Evolutionary conservation across 2,888 invertebrate genomes (phyloP).

Genomic region (Tineola bisselliella): DNA sequence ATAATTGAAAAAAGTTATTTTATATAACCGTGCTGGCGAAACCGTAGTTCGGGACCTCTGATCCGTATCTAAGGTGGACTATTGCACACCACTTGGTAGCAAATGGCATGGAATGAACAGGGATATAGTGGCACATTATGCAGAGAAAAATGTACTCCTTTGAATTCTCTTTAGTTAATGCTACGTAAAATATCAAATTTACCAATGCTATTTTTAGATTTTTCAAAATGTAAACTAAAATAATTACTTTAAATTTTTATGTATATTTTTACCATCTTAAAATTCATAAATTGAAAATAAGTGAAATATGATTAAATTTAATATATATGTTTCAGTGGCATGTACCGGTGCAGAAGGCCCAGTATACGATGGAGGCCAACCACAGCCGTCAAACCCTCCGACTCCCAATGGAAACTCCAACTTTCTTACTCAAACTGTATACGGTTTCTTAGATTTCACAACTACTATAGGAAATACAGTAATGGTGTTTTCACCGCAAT

Average conservation of each 20-base stretch:
- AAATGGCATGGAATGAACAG: conserved; percentile 56
- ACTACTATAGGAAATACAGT: conserved; percentile 94
- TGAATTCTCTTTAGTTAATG: neutral
- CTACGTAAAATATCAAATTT: neutral
- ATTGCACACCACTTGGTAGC: conserved; percentile 58
- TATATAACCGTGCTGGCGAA: conserved; percentile 17
- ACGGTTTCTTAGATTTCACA: conserved; percentile 93
- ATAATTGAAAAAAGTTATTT: neutral
- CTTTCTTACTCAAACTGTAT: conserved; percentile 88
- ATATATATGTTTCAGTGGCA: neutral
- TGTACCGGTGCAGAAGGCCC: conserved; percentile 26
- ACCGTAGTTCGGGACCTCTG: conserved; percentile 26
- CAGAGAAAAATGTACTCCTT: neutral
- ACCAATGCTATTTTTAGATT: neutral
- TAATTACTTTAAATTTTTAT: neutral
- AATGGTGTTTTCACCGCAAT: conserved; percentile 93
- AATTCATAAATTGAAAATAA: no score
- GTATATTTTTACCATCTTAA: conserved; percentile 9
- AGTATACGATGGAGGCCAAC: conserved; percentile 29
- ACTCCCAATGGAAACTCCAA: neutral
- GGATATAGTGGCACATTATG: conserved; percentile 44
- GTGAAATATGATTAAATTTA: neutral
- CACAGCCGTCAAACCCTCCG: conserved; percentile 14
- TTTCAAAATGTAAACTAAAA: neutral
- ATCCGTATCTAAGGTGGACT: conserved; percentile 58